Conservation (phyloP, 2,797 vertebrate species). For the Sardinella longiceps region DNA sequence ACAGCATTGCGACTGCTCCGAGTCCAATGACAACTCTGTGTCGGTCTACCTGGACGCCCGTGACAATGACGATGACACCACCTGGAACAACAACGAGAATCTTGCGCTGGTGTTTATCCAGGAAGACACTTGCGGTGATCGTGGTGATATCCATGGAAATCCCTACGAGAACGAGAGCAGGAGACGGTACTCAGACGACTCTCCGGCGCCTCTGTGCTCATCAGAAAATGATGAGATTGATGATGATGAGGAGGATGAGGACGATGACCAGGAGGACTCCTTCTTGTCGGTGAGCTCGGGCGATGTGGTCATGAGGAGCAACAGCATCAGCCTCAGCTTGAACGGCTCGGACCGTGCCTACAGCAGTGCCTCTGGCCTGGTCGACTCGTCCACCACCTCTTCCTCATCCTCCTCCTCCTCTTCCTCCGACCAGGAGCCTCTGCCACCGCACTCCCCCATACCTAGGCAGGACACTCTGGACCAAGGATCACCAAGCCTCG, state of each 20-base stretch:
- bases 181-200: conserved; percentile 37
- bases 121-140: conserved; percentile 16
- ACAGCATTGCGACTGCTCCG: conserved; percentile 34
- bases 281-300: conserved; percentile 72
- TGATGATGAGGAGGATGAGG: conserved; percentile 56
- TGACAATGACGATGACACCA: conserved; percentile 52
- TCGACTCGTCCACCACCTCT: conserved; percentile 29
- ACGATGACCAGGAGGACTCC: conserved; percentile 56
- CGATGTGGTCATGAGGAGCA: conserved; percentile 52
- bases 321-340: conserved; percentile 25
- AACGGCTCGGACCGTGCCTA: conserved; percentile 39
- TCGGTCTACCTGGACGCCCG: conserved; percentile 71
- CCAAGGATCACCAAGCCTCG: not conserved
- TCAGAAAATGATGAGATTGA: conserved; percentile 62
- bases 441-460: not conserved
- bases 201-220: conserved; percentile 50
- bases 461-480: not conserved
- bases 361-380: conserved; percentile 3
- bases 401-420: not conserved
- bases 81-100: conserved; percentile 48
- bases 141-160: not conserved
- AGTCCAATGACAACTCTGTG: conserved; percentile 66
- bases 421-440: not conserved
- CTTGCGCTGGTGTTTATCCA: conserved; percentile 41
- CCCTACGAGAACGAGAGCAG: not conserved